Evolutionary conservation across 1,140 invertebrate genomes (phyloP).

Genomic region (Hestina assimilis): DNA sequence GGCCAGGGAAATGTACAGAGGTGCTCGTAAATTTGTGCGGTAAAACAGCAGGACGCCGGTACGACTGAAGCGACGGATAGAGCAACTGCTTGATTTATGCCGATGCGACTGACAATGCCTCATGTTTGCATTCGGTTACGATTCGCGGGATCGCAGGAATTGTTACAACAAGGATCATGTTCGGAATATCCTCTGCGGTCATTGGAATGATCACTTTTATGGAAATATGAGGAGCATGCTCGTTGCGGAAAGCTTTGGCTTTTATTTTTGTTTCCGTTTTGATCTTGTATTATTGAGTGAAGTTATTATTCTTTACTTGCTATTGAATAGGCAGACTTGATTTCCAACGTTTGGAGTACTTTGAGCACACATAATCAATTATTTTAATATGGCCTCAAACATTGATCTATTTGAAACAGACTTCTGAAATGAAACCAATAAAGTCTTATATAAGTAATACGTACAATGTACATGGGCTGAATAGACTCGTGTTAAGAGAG

Average conservation of each 20-base stretch:
- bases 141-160: conserved; percentile 29
- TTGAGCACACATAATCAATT: too few relatives aligned
- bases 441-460: too few relatives aligned
- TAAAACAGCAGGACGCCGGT: conserved; percentile 64
- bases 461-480: too few relatives aligned
- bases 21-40: conserved; percentile 74
- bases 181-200: conserved; percentile 4
- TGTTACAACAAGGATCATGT: conserved; percentile 22
- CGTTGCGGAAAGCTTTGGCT: not conserved
- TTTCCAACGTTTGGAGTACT: too few relatives aligned
- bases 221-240: not conserved
- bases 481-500: too few relatives aligned
- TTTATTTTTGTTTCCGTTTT: not conserved
- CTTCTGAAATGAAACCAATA: too few relatives aligned
- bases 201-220: conserved; percentile 12
- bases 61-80: conserved; percentile 63
- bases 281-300: too few relatives aligned
- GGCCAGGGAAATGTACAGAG: conserved; percentile 51
- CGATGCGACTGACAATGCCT: conserved; percentile 45
- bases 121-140: conserved; percentile 38
- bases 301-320: too few relatives aligned
- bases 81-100: conserved; percentile 63
- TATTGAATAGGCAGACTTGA: too few relatives aligned
- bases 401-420: too few relatives aligned
- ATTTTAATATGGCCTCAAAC: too few relatives aligned